Percentiles rank a stretch among this genome's conserved stretches.
Conservation (phyloP, 2,888 invertebrate species). For the Phania funesta region DNA sequence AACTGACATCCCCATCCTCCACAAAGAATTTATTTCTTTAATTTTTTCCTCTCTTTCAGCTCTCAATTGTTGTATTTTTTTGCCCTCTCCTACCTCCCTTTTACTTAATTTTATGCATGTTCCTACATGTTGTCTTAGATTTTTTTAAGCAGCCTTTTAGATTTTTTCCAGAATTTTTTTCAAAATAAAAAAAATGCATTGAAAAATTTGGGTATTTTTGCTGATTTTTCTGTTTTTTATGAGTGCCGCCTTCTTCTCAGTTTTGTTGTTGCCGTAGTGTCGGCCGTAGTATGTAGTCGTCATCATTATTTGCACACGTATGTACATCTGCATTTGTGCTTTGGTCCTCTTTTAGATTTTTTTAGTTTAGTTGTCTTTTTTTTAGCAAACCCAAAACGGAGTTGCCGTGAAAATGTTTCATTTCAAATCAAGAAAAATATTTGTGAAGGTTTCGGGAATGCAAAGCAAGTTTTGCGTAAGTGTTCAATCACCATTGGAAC, state of each 20-base stretch:
- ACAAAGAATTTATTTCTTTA: constrained; percentile 6
- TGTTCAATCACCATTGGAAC: no score
- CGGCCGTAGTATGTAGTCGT: constrained; percentile 30
- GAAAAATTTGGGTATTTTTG: constrained; percentile 59
- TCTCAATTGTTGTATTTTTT: constrained; percentile 44
- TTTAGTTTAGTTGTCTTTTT: constrained; percentile 63
- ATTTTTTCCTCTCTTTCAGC: constrained; percentile 59
- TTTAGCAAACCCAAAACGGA: constrained; percentile 8
- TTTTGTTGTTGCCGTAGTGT: constrained; percentile 38
- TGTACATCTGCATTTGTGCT: constrained; percentile 24
- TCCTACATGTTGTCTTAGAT: constrained; percentile 51
- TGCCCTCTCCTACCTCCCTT: constrained; percentile 25
- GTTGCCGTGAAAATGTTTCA: not conserved
- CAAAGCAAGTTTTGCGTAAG: no score
- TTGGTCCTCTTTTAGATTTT: constrained; percentile 67
- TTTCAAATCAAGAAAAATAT: not conserved
- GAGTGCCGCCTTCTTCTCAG: constrained; percentile 56
- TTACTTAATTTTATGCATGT: not conserved
- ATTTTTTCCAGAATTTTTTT: constrained; percentile 49
- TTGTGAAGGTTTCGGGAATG: no score
- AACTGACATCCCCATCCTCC: not conserved
- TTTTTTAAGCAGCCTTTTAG: constrained; percentile 51
- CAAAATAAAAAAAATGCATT: constrained; percentile 37
- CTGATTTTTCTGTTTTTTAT: constrained; percentile 53
- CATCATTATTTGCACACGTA: constrained; percentile 23